These are phyloP conservation scores for Trematocara unimaculatum DNA, from an alignment of 2,113 vertebrate genomes.

Conservation along the genomic window DNA sequence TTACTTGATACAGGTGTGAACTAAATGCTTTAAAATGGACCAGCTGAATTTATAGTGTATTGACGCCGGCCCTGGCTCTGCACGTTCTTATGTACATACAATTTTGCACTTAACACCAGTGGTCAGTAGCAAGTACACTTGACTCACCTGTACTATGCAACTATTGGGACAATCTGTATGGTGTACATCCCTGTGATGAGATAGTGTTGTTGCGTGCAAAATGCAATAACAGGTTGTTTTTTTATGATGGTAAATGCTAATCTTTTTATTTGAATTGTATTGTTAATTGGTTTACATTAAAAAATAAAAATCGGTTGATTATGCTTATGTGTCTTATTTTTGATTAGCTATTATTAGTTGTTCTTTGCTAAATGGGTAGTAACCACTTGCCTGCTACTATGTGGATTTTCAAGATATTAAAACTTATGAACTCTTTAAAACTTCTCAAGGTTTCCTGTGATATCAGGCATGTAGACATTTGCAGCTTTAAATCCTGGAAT, in stretches of 20 bases:
- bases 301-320: conserved; percentile 23
- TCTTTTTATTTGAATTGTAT: conserved; percentile 40
- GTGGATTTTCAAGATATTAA: not conserved
- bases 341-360: not conserved
- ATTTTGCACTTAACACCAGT: conserved; percentile 46
- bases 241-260: not conserved
- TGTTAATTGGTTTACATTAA: conserved; percentile 43
- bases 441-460: not conserved
- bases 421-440: not conserved
- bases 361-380: not conserved
- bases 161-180: conserved; percentile 53
- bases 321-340: not conserved
- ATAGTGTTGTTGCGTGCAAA: conserved; percentile 36
- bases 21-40: conserved; percentile 9
- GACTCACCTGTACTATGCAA: conserved; percentile 73
- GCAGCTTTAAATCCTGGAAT: not conserved
- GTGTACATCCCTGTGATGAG: conserved; percentile 10
- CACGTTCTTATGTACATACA: conserved; percentile 11
- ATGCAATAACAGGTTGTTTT: conserved; percentile 47
- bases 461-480: not conserved
- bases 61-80: not conserved
- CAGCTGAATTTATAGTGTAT: not conserved
- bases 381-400: not conserved
- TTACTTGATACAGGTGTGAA: not conserved
- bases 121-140: conserved; percentile 58